Percentiles rank a stretch among this genome's conserved stretches.
phyloP scores from a whole-genome alignment of 2,797 vertebrate species.

The Coilia nasus region DNA sequence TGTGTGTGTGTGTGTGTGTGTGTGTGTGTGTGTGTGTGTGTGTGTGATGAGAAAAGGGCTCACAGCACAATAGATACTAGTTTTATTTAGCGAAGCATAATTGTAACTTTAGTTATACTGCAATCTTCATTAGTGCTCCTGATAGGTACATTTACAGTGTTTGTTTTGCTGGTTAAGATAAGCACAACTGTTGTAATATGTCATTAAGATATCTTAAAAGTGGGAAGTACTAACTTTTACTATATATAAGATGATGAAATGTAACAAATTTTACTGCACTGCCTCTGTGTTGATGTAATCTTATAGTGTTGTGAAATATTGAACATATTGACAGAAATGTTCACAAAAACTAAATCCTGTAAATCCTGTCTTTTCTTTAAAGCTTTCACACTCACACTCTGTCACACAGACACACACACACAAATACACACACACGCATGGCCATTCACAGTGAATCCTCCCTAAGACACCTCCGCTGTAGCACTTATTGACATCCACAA shows the following conservation, averaged over 20 bases:
- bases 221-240: no score
- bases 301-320: no score
- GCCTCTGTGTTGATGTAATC: no score
- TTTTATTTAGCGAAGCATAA: neutral
- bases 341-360: no score
- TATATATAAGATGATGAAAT: no score
- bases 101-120: neutral
- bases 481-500: neutral
- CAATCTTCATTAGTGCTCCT: neutral
- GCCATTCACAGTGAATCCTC: neutral
- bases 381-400: neutral
- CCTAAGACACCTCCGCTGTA: neutral
- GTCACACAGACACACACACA: neutral
- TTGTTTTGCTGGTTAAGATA: no score
- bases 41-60: neutral
- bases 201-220: neutral
- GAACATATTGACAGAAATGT: no score
- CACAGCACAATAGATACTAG: neutral
- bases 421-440: neutral
- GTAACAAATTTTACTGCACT: no score
- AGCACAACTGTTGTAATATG: neutral
- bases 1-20: no score
- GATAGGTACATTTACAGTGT: no score
- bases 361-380: neutral
- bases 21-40: no score